These are phyloP conservation scores for Vannuccia rotundouncinata DNA, from an alignment of 2,888 invertebrate species.

Conservation along the genomic window DNA sequence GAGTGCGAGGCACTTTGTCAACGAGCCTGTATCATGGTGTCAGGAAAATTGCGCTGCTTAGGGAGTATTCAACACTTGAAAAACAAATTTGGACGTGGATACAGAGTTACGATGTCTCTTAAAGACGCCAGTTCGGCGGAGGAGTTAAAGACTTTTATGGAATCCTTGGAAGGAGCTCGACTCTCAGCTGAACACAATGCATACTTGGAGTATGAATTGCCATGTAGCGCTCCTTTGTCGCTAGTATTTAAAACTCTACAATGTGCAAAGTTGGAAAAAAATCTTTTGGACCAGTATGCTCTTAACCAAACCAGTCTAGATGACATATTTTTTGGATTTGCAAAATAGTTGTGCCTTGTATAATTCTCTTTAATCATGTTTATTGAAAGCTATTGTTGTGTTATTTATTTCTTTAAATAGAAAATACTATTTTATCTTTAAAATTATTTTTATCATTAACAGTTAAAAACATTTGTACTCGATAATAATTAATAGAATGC, in stretches of 20 bases:
- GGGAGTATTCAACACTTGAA: constrained; percentile 59
- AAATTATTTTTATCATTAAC: too few species aligned
- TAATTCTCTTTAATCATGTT: neutral
- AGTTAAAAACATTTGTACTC: too few species aligned
- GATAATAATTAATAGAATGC: too few species aligned
- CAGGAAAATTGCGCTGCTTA: constrained; percentile 55
- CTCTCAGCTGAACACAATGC: constrained; percentile 35
- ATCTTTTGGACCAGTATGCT: constrained; percentile 59
- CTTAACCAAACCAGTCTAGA: constrained; percentile 62
- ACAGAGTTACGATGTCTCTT: constrained; percentile 51
- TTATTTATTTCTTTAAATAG: too few species aligned
- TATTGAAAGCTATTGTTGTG: too few species aligned
- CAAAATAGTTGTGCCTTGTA: constrained; percentile 44
- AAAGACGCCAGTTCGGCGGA: neutral
- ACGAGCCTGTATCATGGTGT: constrained; percentile 56
- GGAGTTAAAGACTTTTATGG: neutral
- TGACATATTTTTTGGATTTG: constrained; percentile 60
- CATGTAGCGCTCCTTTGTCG: constrained; percentile 52
- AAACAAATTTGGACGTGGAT: constrained; percentile 57
- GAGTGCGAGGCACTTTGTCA: constrained; percentile 58
- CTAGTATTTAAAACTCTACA: constrained; percentile 59
- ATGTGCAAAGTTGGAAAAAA: constrained; percentile 51
- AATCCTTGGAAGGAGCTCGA: neutral
- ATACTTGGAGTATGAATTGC: constrained; percentile 54
- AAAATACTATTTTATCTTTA: too few species aligned